Base-by-base conservation (phyloP, 1,140 invertebrate genomes). In the Papilio machaon region DNA sequence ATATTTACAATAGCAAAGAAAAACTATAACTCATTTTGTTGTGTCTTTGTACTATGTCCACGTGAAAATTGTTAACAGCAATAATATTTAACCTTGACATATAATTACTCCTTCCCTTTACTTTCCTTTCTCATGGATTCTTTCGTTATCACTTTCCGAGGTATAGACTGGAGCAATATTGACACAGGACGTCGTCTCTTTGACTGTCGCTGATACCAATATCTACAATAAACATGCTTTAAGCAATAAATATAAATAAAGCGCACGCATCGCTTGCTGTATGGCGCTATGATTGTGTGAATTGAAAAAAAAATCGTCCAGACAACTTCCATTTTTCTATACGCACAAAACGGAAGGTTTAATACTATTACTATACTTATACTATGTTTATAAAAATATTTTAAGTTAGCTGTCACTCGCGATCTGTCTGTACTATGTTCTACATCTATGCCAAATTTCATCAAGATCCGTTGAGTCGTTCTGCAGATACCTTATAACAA, bases 151-250 rank as follows among this genome's bases (percentile, higher is more conserved):
- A 70, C 8, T 70, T 30, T 70, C 64, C 13, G 64, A 70, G 60
- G n/a, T 19, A 60, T 64, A 64, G 60, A 64, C 64, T 35, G 64
- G 23, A 3, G 15, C 60, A 64, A 64, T 70, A 70, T 70, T 70
- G 64, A 70, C 64, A 15, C 5, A 1, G 23, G 64, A 13, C 64
- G 30, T 70, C 30, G 64, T 70, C 64, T 70, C 60, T 64, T 64
- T 64, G 60, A 70, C 64, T 70, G 13, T 60, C 58, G 8, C 64
- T 35, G 64, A 70, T 70, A 70, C 64, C 23, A 7, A 38, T 70
- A 70, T 70, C 64, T 70, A 70, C 13, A 35, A 70, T 70, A 70
- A 70, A 70, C 64, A 70, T 38, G 11, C 23, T 70, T 70, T 17
- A 64, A 60, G 58, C 19, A 60, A 23, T 23, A 60, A 9, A 23